phyloP scores from a whole-genome alignment of 2,113 vertebrate genomes.

The Antechinus stuartii region DNA sequence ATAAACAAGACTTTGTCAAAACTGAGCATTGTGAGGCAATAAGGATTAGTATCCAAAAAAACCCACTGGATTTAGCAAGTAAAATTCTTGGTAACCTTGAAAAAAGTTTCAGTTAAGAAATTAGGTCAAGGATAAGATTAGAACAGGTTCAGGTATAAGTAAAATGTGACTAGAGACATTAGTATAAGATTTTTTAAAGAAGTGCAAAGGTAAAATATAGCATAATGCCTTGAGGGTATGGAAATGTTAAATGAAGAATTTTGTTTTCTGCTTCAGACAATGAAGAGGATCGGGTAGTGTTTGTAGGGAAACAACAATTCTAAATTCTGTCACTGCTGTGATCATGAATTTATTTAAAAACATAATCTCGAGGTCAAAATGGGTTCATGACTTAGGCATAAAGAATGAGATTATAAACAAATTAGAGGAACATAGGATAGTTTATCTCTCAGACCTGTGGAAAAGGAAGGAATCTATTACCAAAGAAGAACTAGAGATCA shows the following conservation, averaged over 20 bases:
- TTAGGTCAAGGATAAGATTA: not conserved
- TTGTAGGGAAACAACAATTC: not conserved
- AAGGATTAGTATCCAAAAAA: not conserved
- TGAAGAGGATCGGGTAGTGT: not conserved
- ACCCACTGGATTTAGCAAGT: not conserved
- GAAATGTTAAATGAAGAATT: not conserved
- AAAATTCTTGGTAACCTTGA: not conserved
- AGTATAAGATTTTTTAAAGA: not conserved
- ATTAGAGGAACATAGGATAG: too few relatives aligned
- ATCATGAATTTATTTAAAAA: not conserved
- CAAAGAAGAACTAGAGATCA: too few relatives aligned
- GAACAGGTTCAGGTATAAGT: not conserved
- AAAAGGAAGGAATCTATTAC: too few relatives aligned
- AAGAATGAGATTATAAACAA: too few relatives aligned
- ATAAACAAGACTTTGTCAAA: not conserved
- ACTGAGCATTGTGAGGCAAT: not conserved
- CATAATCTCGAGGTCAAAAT: not conserved
- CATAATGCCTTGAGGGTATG: not conserved
- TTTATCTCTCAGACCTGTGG: too few relatives aligned
- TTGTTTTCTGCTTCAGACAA: not conserved
- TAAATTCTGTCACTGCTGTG: not conserved
- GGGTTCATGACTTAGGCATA: too few relatives aligned
- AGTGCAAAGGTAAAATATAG: not conserved
- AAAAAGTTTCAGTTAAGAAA: not conserved
- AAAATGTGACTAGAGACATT: not conserved